A percentile compares a stretch with the other conserved stretches of the same genome.
phyloP scores from a whole-genome alignment of 2,888 invertebrate genomes.

The Xylophagus ater region DNA sequence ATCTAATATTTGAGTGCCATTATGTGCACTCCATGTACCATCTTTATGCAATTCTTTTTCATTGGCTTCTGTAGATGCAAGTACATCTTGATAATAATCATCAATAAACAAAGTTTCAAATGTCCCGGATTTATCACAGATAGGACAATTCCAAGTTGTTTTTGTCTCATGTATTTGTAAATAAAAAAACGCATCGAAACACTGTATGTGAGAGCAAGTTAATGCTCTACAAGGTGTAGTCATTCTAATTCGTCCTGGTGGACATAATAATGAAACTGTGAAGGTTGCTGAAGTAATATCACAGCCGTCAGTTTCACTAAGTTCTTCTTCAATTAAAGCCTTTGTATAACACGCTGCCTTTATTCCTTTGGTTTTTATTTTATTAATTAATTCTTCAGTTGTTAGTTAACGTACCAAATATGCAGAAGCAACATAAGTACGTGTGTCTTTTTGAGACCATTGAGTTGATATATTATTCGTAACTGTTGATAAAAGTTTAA shows the following conservation, averaged over 20 bases:
- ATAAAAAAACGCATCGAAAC: constrained; percentile 92
- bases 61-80: constrained; percentile 60
- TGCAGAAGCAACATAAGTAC: constrained; percentile 72
- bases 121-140: constrained; percentile 84
- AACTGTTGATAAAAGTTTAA: constrained; percentile 75
- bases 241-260: constrained; percentile 86
- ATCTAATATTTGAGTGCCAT: constrained; percentile 46
- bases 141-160: constrained; percentile 97
- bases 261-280: constrained; percentile 88
- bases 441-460: constrained; percentile 83
- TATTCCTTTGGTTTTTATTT: constrained; percentile 75
- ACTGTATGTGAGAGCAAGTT: constrained; percentile 93
- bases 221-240: constrained; percentile 74
- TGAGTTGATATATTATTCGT: constrained; percentile 77
- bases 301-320: constrained; percentile 84
- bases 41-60: constrained; percentile 77
- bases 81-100: constrained; percentile 77
- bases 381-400: constrained; percentile 66
- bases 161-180: constrained; percentile 98
- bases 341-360: constrained; percentile 85
- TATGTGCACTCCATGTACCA: constrained; percentile 71
- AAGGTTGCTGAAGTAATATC: constrained; percentile 93
- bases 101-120: constrained; percentile 91
- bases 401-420: constrained; percentile 80
- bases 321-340: constrained; percentile 80